Base-by-base conservation (phyloP, 2,113 vertebrate species). In the Origma solitaria region DNA sequence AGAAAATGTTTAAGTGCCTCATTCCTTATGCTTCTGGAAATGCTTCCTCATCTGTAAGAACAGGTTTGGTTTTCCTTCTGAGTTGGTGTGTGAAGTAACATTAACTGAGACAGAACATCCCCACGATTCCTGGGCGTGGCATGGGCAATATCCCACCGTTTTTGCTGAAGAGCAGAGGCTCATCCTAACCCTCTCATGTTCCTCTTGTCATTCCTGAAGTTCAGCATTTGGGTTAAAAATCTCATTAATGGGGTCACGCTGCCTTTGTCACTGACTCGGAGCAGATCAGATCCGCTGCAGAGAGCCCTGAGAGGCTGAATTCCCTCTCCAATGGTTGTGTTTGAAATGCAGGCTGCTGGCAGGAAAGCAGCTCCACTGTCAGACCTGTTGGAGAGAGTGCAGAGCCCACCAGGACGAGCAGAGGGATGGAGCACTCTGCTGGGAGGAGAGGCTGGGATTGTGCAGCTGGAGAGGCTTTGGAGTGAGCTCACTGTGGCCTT, bases 51-150 rank as follows among this genome's bases (percentile, higher is more conserved):
- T 69, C 95, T 83, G 88, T 90, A 92, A 79, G 45, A 95, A 93
- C 86, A 94, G 88, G 80, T 92, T 95, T 93, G 94, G 37, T 83
- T 96, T 93, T 73, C 60, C 75, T 80, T 76, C 60, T 94, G 85
- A 35, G 14, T 5, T 25, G 58, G 42, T 50, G 71, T 8, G 25
- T 73, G 35, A 88, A 87, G 69, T 14, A 37, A 9, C 57, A 87
- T 61, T 25, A 80, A 56, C 45, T 19, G 37, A 73, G 60, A 35
- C 25, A 38, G 33, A 16, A 66, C 30, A 51, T 50, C 85, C 37
- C 82, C 22, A 7, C 23, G 76, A 37, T n/a, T 75, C 65, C 69
- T 31, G 77, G 77, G 42, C 21, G 14, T 21, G 51, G 87, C 61
- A 20, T 44, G 72, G 82, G 90, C 70, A 66, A 65, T 20, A 58